Percentiles rank a stretch among this genome's conserved stretches.
Evolutionary conservation across 30 jellyfish, hydroid and myxozoan species (phyloP).

Genomic region (Cassiopea andromeda): DNA sequence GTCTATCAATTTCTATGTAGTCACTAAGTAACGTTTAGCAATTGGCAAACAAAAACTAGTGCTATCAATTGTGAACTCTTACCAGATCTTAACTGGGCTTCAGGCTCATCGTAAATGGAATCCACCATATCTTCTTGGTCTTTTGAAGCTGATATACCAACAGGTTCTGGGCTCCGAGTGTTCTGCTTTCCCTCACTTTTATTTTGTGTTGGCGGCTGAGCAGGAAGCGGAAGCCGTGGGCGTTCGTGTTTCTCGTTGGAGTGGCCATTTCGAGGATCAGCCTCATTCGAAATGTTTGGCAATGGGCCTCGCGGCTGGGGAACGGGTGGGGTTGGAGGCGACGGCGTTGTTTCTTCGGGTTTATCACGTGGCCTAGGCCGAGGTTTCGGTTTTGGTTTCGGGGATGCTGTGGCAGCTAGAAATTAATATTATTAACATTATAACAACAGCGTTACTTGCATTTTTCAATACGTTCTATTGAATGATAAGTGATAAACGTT

Average conservation of each 20-base stretch:
- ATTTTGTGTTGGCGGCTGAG: conserved; percentile 12
- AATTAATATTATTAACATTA: neutral
- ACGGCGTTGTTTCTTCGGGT: conserved; percentile 41
- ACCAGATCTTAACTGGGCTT: conserved; percentile 90
- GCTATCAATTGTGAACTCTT: neutral
- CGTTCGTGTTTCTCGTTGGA: conserved; percentile 34
- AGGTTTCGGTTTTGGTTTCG: conserved; percentile 86
- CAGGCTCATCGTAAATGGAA: conserved; percentile 92
- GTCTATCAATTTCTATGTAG: no score
- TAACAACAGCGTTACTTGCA: no score
- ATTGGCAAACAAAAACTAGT: neutral
- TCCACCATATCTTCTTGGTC: conserved; percentile 67
- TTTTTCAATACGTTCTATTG: no score
- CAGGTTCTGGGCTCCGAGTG: neutral
- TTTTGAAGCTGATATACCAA: conserved; percentile 59
- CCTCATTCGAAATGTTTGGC: conserved; percentile 16
- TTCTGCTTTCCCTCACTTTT: conserved; percentile 19
- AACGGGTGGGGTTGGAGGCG: conserved; percentile 76
- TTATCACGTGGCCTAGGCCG: conserved; percentile 59
- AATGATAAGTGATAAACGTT: no score
- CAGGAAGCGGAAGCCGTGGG: conserved; percentile 66
- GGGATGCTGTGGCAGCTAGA: neutral
- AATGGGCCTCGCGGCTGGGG: conserved; percentile 74
- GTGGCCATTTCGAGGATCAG: conserved; percentile 47
- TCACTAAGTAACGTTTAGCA: no score